Evolutionary conservation across 2,888 invertebrate species (phyloP).

Genomic region (Watsonalla cultraria): DNA sequence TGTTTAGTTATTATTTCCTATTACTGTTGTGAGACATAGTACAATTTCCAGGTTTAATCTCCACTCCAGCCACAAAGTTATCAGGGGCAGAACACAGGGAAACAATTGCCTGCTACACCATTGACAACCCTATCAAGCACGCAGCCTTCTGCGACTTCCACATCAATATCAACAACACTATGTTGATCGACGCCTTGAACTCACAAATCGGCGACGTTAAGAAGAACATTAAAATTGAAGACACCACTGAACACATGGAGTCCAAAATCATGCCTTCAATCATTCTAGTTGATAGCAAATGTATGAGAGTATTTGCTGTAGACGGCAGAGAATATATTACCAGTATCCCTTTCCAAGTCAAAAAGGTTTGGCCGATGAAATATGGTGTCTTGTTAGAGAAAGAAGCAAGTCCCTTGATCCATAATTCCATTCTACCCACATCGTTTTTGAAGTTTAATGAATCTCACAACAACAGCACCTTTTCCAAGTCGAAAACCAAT

Average conservation of each 20-base stretch:
- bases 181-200: slow-evolving; percentile 73
- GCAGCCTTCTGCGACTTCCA: slow-evolving; percentile 85
- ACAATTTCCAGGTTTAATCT: slow-evolving; percentile 65
- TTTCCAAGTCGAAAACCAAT: slow-evolving; percentile 45
- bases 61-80: slow-evolving; percentile 68
- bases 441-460: slow-evolving; percentile 63
- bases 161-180: slow-evolving; percentile 72
- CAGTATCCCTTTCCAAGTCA: slow-evolving; percentile 88
- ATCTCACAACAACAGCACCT: slow-evolving; percentile 50
- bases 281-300: slow-evolving; percentile 85
- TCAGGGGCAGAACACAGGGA: slow-evolving; percentile 74
- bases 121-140: slow-evolving; percentile 89
- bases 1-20: too few species aligned
- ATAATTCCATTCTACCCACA: slow-evolving; percentile 49
- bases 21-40: too few species aligned
- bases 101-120: slow-evolving; percentile 86
- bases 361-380: slow-evolving; percentile 89
- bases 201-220: slow-evolving; percentile 70
- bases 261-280: slow-evolving; percentile 81
- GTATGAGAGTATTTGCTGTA: slow-evolving; percentile 86
- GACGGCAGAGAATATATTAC: slow-evolving; percentile 91
- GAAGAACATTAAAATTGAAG: slow-evolving; percentile 69
- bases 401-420: slow-evolving; percentile 60
- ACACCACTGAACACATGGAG: slow-evolving; percentile 68
- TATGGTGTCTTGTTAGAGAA: slow-evolving; percentile 92